These are phyloP conservation scores for Apteryx mantelli DNA, from an alignment of 2,113 vertebrate species.

Conservation along the genomic window DNA sequence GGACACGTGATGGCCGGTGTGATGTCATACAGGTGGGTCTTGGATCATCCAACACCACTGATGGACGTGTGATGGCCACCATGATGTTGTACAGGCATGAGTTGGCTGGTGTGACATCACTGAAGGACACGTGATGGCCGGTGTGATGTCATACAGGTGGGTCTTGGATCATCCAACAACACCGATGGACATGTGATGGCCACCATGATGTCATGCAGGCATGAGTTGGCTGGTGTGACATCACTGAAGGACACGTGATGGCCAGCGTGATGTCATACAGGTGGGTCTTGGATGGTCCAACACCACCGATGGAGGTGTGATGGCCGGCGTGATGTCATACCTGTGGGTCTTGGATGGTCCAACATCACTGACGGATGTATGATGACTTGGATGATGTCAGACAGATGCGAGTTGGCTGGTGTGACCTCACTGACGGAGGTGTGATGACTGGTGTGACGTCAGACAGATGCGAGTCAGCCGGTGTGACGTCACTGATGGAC, in stretches of 20 bases:
- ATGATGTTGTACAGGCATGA: background rate
- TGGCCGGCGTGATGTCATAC: background rate
- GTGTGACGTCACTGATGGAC: fast-evolving
- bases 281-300: background rate
- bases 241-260: background rate
- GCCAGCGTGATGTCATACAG: background rate
- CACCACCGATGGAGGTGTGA: background rate
- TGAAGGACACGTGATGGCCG: background rate
- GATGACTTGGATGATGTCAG: background rate
- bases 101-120: background rate
- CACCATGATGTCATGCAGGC: background rate
- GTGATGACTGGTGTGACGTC: background rate
- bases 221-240: fast-evolving
- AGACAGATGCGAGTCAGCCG: fast-evolving
- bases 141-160: background rate
- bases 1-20: fast-evolving
- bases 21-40: background rate
- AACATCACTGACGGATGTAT: fast-evolving
- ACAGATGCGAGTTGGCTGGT: background rate
- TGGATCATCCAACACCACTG: fast-evolving
- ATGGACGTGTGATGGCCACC: fast-evolving
- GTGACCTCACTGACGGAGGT: fast-evolving
- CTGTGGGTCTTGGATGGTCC: background rate
- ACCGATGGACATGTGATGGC: fast-evolving
- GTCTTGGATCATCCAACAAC: background rate